Evolutionary conservation across 1,140 invertebrate species (phyloP).

Genomic region (Marisa cornuarietis): DNA sequence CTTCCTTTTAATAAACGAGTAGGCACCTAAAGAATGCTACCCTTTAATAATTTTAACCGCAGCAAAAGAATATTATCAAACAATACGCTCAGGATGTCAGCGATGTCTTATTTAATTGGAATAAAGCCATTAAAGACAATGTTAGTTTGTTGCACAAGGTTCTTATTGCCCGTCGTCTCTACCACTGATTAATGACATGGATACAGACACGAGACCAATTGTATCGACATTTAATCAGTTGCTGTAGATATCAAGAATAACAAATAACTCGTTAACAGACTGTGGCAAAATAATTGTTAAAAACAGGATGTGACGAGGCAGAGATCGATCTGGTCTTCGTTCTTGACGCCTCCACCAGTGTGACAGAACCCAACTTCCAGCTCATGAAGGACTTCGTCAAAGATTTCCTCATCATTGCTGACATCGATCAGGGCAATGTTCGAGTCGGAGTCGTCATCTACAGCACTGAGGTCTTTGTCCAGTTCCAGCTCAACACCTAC

Average conservation of each 20-base stretch:
- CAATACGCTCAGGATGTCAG: neutral
- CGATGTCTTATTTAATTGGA: too few relatives aligned
- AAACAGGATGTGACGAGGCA: constrained; percentile 30
- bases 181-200: too few relatives aligned
- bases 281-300: too few relatives aligned
- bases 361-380: constrained; percentile 45
- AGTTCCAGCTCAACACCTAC: constrained; percentile 43
- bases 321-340: constrained; percentile 50
- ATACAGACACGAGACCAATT: too few relatives aligned
- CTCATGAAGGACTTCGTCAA: constrained; percentile 49
- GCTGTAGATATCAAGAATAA: neutral
- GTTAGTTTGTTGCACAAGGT: too few relatives aligned
- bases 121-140: too few relatives aligned
- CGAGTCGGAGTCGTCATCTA: constrained; percentile 43
- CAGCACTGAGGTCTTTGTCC: constrained; percentile 36
- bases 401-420: constrained; percentile 35
- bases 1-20: neutral
- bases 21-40: too few relatives aligned
- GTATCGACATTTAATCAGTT: too few relatives aligned
- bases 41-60: neutral
- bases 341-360: constrained; percentile 57
- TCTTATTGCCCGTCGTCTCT: too few relatives aligned
- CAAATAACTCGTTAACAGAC: neutral
- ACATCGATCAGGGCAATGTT: constrained; percentile 43
- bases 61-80: too few relatives aligned